Base-by-base conservation (phyloP, 1,140 invertebrate genomes). In the Drosophila nikananu region DNA sequence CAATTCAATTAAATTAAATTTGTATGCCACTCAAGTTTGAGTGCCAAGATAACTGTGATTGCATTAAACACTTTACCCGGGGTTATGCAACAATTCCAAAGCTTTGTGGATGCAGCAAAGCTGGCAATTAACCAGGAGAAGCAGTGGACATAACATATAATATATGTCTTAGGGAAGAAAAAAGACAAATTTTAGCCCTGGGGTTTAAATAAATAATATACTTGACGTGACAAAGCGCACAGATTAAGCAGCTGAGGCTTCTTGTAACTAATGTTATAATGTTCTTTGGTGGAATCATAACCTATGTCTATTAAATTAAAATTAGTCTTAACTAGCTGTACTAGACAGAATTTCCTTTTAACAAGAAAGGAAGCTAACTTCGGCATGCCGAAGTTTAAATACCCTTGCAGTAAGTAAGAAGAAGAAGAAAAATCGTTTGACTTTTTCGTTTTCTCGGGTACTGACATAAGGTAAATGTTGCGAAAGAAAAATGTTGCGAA, bases 1-100 rank as follows among this genome's bases (percentile, higher is more conserved):
- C 30, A 63, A 57, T 72, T 72, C 55, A 74, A 74, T 74, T 79
- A 71, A 79, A 58, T 64, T 64, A 54, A 63, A 58, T 58, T 64
- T 58, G 63, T 61, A 37, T 61, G 73, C 55, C 73, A 68, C 35
- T 77, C 52, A 44, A n/a, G 57, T 77, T 49, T 37, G 66, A 73
- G 55, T 52, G 68, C 41, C 27, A 27, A 51, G 46, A 42, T 41
- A 72, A 52, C 17, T 46, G 35, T 35, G 41, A 75, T 75, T 58
- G 64, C 75, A 62, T 62, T 68, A 57, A 51, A 52, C 46, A 59
- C 30, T 59, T 57, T 37, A 23, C 32, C 13, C 13, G 37, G 25
- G 30, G 42, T 78, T 78, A 44, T 78, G 75, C 75, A 78, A 78
- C 62, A 9, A 23, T 42, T 51, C n/a, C n/a, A 21, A n/a, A 32